Evolutionary conservation across 2,797 vertebrate species (phyloP).

Genomic region (Leuciscus waleckii): DNA sequence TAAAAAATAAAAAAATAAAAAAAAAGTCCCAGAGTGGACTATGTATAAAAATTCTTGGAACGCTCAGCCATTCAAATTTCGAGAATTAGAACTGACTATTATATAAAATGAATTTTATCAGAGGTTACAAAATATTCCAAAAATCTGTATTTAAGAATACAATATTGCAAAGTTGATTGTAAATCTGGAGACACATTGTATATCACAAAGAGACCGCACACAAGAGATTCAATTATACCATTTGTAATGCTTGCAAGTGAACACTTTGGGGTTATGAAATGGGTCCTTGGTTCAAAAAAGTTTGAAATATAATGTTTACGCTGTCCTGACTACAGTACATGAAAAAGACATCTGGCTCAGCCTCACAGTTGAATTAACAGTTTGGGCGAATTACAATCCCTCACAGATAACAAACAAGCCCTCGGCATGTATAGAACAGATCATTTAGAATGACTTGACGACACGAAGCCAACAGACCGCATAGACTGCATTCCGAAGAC

Average conservation of each 20-base stretch:
- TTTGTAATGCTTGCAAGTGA: not conserved
- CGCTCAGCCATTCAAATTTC: not conserved
- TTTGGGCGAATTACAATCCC: slow-evolving; percentile 51
- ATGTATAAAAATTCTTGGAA: not conserved
- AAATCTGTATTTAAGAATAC: not conserved
- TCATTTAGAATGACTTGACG: slow-evolving; percentile 54
- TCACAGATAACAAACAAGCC: slow-evolving; percentile 60
- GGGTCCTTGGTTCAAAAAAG: not conserved
- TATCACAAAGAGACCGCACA: not conserved
- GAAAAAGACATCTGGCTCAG: slow-evolving; percentile 51
- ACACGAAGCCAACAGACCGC: slow-evolving; percentile 56
- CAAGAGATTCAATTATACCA: not conserved
- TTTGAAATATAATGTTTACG: slow-evolving; percentile 5
- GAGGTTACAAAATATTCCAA: not conserved
- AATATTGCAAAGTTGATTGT: not conserved
- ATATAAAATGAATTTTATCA: not conserved
- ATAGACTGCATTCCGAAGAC: slow-evolving; percentile 55
- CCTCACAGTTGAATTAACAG: slow-evolving; percentile 58
- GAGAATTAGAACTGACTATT: not conserved
- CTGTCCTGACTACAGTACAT: slow-evolving; percentile 13
- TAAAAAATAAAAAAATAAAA: not conserved
- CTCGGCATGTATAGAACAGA: slow-evolving; percentile 54
- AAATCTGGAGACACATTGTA: not conserved
- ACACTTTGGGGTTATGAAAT: not conserved
- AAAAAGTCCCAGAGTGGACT: not conserved